These are phyloP conservation scores for Pachycephus smyrnensis DNA, from an alignment of 2,888 invertebrate species.

Conservation along the genomic window DNA sequence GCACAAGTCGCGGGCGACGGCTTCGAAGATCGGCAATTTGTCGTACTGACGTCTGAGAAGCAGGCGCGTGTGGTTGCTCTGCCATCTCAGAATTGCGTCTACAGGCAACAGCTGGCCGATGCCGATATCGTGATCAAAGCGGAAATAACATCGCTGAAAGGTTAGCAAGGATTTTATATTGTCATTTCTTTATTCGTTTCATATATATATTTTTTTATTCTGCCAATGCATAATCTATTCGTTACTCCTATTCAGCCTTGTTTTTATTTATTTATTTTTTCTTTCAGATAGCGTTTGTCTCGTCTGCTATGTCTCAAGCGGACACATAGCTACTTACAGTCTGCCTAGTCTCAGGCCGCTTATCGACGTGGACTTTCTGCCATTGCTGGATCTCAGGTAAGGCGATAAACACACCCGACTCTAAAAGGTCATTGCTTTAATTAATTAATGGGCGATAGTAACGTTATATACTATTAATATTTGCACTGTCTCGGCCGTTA, in stretches of 20 bases:
- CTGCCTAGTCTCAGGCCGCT: conserved; percentile 95
- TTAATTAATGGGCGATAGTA: neutral
- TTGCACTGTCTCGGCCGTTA: neutral
- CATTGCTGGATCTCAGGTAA: conserved; percentile 93
- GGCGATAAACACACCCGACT: conserved; percentile 25
- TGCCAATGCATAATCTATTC: conserved; percentile 6
- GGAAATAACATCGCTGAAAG: conserved; percentile 92
- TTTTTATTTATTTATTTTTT: conserved; percentile 45
- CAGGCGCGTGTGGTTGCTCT: conserved; percentile 94
- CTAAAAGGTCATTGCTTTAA: neutral
- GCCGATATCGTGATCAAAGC: conserved; percentile 94
- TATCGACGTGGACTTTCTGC: conserved; percentile 93
- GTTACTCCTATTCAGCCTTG: neutral
- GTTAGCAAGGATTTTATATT: conserved; percentile 67
- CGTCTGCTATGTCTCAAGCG: conserved; percentile 94
- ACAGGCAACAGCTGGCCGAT: conserved; percentile 92
- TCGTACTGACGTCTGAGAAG: conserved; percentile 94
- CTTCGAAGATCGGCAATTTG: conserved; percentile 88
- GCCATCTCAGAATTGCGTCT: conserved; percentile 95
- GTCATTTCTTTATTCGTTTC: conserved; percentile 68
- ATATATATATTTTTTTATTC: conserved; percentile 55
- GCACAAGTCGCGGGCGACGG: conserved; percentile 67
- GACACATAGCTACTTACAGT: conserved; percentile 93
- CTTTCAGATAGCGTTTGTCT: conserved; percentile 92
- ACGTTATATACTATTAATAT: neutral